phyloP scores from a whole-genome alignment of 1,140 invertebrate species.

The Drosophila melanogaster region Release_6_plus_ISO1_MT NT_033779.5:19736001-19736500 shows the following conservation, averaged over 20 bases:
- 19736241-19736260: neutral
- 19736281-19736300: conserved; percentile 71
- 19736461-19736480: conserved; percentile 98
- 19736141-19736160: conserved; percentile 78
- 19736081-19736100: conserved; percentile 16
- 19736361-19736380: conserved; percentile 97
- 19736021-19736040: conserved; percentile 7
- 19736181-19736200: conserved; percentile 76
- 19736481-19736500: conserved; percentile 99
- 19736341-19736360: conserved; percentile 99
- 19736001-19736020: neutral
- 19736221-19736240: neutral
- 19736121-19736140: conserved; percentile 51
- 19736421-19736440: conserved; percentile 99
- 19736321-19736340: conserved; percentile 99
- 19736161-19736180: conserved; percentile 67
- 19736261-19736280: conserved; percentile 62
- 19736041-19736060: neutral
- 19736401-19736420: conserved; percentile 99
- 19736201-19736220: conserved; percentile 56
- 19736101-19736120: neutral
- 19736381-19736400: conserved; percentile 99
- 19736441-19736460: conserved; percentile 99
- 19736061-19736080: neutral
- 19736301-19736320: conserved; percentile 93